Evolutionary conservation across 2,888 invertebrate species (phyloP), one percentile per base, ranked within the genome.

Genomic region (Galeruca laticollis): DNA sequence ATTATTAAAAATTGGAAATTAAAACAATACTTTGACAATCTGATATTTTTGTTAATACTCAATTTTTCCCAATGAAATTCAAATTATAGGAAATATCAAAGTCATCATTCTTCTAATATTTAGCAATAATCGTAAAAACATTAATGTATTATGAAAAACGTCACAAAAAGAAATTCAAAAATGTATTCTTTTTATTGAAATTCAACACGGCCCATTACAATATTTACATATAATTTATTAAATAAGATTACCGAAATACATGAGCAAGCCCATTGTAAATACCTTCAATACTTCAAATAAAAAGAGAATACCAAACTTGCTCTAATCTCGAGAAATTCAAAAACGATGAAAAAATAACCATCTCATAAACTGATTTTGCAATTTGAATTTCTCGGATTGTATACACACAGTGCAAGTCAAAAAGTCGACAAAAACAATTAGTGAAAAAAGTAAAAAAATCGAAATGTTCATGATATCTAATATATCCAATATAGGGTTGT

Each of bases 161-260:
- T 64, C 64, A 64, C 64, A 69, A 59, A 59, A 66, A 66, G 18
- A 49, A 65, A 66, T 49, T 57, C 33, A 62, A 62, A 37, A 54
- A 18, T 20, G 11, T 37, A 21, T 26, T 54, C 56, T 62, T 59
- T 57, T 64, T 71, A 71, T 68, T 68, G 57, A 71, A 71, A 62
- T 75, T 76, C 77, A 82, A 82, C 80, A 81, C 79, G 79, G 79
- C 82, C 82, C 81, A 80, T 78, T 81, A 82, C 81, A 79, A 75
- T 79, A 82, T 82, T 74, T 81, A 82, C 81, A 82, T 72, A 75
- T 71, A 74, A 72, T 76, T 76, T 65, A 65, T 56, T 60, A 37
- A 13, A 47, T 40, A 64, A 21, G 31, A 47, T 37, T 64, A 65
- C 31, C 43, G 43, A 69, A 69, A 43, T 13, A 31, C 52, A 8